Evolutionary conservation across 1,140 invertebrate genomes (phyloP), one percentile per base, ranked within the genome.

Genomic region (Cydia fagiglandana): DNA sequence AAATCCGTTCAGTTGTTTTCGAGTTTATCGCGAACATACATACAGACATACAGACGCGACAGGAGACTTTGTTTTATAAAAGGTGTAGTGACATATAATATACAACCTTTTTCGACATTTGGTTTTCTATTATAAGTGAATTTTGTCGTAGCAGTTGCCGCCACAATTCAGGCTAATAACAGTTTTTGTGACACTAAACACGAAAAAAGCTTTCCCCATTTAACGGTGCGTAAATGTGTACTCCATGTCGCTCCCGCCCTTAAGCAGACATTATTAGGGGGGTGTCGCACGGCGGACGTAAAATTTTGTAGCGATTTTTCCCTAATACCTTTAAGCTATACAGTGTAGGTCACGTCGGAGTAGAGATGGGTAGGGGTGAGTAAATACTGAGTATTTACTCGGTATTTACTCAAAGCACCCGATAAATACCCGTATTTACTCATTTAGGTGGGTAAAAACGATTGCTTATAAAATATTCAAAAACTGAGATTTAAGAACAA

Each of bases 171-270:
- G 80, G 85, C 90, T 91, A 91, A 91, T 93, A 93, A 91, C 88
- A 90, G 89, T 91, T 91, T 90, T 91, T 90, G 87, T 91, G 90
- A 91, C 91, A 91, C 89, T 91, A 91, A 90, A 91, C 88, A 93
- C 88, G 89, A 91, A 93, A 93, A 93, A 91, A 93, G 91, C 91
- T 91, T 91, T 91, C 84, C 85, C 88, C 91, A 88, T 93, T 93
- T 91, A 93, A 90, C 88, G 86, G 88, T 88, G 86, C 89, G 91
- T 91, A 91, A 91, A 91, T 92, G 90, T 91, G 90, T 91, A 91
- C 89, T 89, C 84, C 88, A 85, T 92, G 91, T 92, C 87, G 86
- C 86, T 84, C 85, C 64, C 86, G 83, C 86, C 89, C 89, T 90
- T 92, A 92, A 92, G 86, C 88, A 92, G 91, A 92, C 91, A 88